A percentile compares a stretch with the other conserved stretches of the same genome.
Evolutionary conservation across 2,888 invertebrate genomes (phyloP).

Genomic region (Pteria penguin): DNA sequence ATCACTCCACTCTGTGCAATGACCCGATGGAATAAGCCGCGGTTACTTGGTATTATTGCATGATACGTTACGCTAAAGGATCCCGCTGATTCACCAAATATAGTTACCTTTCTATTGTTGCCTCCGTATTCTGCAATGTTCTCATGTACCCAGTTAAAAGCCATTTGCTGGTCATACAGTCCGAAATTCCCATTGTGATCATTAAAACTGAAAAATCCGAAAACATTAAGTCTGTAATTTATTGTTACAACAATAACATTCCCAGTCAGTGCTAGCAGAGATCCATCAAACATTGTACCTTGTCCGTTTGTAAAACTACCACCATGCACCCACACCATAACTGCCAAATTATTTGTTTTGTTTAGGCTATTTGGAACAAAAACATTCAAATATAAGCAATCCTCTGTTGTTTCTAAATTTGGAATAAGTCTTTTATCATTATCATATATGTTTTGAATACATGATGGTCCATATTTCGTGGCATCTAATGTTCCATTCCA

Average conservation of each 20-base stretch:
- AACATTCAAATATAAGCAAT: constrained; percentile 62
- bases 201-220: constrained; percentile 60
- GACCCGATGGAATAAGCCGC: constrained; percentile 55
- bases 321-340: constrained; percentile 67
- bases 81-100: constrained; percentile 66
- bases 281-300: constrained; percentile 55
- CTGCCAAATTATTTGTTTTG: constrained; percentile 40
- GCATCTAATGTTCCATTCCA: constrained; percentile 46
- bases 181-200: constrained; percentile 58
- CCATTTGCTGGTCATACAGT: constrained; percentile 60
- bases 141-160: constrained; percentile 61
- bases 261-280: constrained; percentile 51
- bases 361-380: constrained; percentile 51
- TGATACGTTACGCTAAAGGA: constrained; percentile 56
- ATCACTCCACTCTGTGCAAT: constrained; percentile 82
- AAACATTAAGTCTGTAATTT: constrained; percentile 61
- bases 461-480: constrained; percentile 51
- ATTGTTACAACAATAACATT: constrained; percentile 64
- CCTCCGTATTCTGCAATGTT: constrained; percentile 64
- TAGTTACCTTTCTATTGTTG: constrained; percentile 49
- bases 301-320: constrained; percentile 59
- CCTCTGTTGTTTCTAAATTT: constrained; percentile 52
- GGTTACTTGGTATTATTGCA: constrained; percentile 47
- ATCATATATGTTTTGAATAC: constrained; percentile 49
- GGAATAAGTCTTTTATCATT: constrained; percentile 51